Conservation (phyloP, 2,888 invertebrate species). For the Noctua fimbriata region DNA sequence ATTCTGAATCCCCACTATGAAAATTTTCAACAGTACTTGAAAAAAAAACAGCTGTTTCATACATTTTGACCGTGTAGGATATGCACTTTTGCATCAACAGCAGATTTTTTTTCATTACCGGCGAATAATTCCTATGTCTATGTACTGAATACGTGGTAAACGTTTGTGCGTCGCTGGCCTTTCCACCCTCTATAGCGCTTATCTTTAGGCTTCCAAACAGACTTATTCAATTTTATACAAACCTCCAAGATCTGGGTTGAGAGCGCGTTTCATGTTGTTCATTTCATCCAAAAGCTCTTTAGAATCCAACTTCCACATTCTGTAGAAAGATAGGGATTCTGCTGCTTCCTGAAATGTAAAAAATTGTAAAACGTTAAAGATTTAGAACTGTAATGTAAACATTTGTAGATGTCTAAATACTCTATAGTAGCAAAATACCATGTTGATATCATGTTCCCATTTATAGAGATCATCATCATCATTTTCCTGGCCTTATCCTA, state of each 20-base stretch:
- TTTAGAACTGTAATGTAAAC: background rate
- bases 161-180: no score
- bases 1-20: no score
- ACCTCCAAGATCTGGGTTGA: constrained; percentile 59
- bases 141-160: no score
- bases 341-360: constrained; percentile 46
- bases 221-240: background rate
- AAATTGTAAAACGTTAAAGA: no score
- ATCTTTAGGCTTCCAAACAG: background rate
- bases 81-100: no score
- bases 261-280: constrained; percentile 51
- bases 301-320: constrained; percentile 52
- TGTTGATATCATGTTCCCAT: background rate
- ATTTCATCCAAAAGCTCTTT: constrained; percentile 67
- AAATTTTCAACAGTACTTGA: no score
- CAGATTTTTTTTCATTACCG: no score
- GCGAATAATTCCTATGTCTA: no score
- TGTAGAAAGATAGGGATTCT: constrained; percentile 60
- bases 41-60: no score
- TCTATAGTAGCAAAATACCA: background rate
- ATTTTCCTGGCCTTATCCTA: background rate
- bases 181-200: background rate
- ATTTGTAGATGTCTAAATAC: background rate
- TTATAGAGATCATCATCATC: background rate
- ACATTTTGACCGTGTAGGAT: no score